Conservation (phyloP, 2,888 invertebrate genomes). For the Hirtodrosophila confusa region DNA sequence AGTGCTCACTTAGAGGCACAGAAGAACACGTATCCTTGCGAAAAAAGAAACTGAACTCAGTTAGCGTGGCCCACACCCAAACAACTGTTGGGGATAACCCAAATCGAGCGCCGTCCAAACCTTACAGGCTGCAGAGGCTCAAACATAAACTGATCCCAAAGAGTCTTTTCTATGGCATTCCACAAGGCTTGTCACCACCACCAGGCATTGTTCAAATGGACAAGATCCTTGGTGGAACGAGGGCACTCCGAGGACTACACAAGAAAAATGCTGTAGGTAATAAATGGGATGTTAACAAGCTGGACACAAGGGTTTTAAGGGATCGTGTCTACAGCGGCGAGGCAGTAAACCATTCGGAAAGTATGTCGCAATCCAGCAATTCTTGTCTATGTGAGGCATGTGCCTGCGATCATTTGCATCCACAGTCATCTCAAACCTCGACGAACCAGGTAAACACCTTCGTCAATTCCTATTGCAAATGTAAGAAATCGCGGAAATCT, state of each 20-base stretch:
- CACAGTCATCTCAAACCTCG: neutral
- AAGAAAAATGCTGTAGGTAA: no score
- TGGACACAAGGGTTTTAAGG: no score
- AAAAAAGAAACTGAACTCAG: neutral
- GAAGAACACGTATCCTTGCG: neutral
- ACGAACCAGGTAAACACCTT: no score
- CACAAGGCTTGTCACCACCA: neutral
- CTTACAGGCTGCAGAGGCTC: neutral
- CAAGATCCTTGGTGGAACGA: no score
- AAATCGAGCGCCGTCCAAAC: neutral
- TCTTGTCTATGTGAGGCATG: neutral
- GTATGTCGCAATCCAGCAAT: neutral
- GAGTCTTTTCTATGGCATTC: no score
- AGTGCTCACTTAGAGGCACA: slow-evolving; percentile 9
- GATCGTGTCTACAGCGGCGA: slow-evolving; percentile 10
- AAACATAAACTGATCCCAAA: no score
- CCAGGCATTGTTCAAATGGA: neutral
- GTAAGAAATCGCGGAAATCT: neutral
- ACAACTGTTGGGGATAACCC: neutral
- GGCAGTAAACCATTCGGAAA: neutral
- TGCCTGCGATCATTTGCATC: no score
- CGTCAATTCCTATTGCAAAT: neutral
- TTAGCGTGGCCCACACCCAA: slow-evolving; percentile 2
- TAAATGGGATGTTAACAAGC: no score
- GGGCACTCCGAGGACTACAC: no score